Base-by-base conservation (phyloP, 2,113 vertebrate genomes). In the Equus quagga region DNA sequence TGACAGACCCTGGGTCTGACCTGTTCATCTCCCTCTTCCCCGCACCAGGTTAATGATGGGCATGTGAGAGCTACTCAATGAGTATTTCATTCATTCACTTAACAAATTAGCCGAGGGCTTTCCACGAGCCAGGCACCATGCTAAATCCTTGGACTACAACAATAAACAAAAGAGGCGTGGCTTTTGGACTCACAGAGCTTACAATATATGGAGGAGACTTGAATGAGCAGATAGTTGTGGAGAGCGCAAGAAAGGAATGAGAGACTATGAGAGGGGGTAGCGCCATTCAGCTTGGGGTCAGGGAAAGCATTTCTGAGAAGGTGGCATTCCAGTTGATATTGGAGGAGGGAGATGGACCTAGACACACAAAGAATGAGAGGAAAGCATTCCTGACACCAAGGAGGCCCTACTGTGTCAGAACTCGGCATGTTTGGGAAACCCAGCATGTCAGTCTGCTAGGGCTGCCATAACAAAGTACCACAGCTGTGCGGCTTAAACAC, bases 391-490 rank as follows among this genome's bases (percentile, higher is more conserved):
- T 17, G 78, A 41, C 51, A 23, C 41, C 69, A 15, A 4, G 15
- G 8, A 36, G 41, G 19, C 8, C 14, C 3, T 0, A 3, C 24
- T 14, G 3, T 5, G 18, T 64, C 31, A 18, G 89, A 46, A 84
- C 6, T 31, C n/a, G 31, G 18, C 49, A 31, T 6, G 18, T 67
- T 62, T 46, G 70, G 60, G 26, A 65, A 67, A 67, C 5, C 8
- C 33, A 3, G 41, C n/a, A 11, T 26, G 13, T 72, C 8, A 6
- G 21, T 73, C 49, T 13, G 1, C 15, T 36, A 69, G 56, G 28
- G 24, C 6, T 13, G 1, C 15, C 6, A 0, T 46, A 15, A n/a
- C 12, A 36, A 28, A 76, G 18, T 1, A 0, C 9, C 17, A 23
- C 41, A 70, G 51, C 13, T 0, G 2, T 67, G 1, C 7, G 54